Evolutionary conservation across 2,888 invertebrate species (phyloP).

Genomic region (Atrina japonica): DNA sequence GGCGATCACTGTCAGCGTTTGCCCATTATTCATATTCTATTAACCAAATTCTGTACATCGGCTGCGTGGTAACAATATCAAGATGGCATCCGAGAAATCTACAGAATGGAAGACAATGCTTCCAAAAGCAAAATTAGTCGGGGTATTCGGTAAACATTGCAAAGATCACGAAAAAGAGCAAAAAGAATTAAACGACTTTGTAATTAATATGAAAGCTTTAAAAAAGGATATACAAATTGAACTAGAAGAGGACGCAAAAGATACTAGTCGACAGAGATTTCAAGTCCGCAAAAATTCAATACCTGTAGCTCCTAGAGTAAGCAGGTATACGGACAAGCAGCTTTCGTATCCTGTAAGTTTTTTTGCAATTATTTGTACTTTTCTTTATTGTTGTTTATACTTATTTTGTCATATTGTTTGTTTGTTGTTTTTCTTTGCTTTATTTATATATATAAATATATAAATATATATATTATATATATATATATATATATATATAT

Average conservation of each 20-base stretch:
- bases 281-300: constrained; percentile 3
- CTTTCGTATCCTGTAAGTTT: constrained; percentile 13
- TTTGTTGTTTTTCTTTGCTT: no score
- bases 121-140: constrained; percentile 23
- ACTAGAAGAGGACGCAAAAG: constrained; percentile 7
- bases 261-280: not conserved
- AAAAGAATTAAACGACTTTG: constrained; percentile 33
- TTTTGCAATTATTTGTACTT: not conserved
- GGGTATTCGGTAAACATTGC: constrained; percentile 27
- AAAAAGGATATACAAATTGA: constrained; percentile 25
- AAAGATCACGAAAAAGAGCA: constrained; percentile 30
- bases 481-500: no score
- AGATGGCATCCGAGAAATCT: no score
- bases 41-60: no score
- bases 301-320: not conserved
- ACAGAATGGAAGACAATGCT: constrained; percentile 20
- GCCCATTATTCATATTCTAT: no score
- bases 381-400: no score
- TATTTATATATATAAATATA: no score
- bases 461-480: no score
- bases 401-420: no score
- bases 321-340: constrained; percentile 10
- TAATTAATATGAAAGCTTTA: constrained; percentile 36
- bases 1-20: no score
- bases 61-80: no score